Evolutionary conservation across 2,113 vertebrate genomes (phyloP).

Genomic region (Mobula hypostoma): DNA sequence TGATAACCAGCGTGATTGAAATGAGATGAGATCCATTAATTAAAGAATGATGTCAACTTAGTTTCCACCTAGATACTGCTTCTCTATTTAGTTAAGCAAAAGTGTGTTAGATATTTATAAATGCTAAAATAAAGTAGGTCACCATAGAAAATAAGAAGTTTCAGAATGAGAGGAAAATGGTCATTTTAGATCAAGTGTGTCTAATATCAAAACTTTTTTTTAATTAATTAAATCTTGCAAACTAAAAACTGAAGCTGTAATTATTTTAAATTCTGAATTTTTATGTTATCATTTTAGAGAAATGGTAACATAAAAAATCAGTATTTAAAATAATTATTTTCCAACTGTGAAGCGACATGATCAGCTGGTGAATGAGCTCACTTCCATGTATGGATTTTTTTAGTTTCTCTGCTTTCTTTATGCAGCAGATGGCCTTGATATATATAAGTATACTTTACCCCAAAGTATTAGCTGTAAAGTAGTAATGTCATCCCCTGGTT

Average conservation of each 20-base stretch:
- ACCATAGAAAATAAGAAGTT: not conserved
- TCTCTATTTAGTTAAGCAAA: constrained; percentile 31
- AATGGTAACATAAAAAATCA: not conserved
- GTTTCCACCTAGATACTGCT: constrained; percentile 3
- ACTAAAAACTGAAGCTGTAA: not conserved
- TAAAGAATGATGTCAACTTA: constrained; percentile 7
- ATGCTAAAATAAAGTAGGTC: not conserved
- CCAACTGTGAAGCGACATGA: not conserved
- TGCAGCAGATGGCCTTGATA: not conserved
- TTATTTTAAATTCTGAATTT: not conserved
- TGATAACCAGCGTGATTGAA: not conserved
- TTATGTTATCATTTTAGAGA: not conserved
- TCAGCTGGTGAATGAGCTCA: too few relatives aligned
- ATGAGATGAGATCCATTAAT: not conserved
- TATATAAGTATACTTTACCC: not conserved
- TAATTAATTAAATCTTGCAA: not conserved
- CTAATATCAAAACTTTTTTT: not conserved
- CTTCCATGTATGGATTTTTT: not conserved
- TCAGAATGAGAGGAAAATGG: not conserved
- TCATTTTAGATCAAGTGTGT: not conserved
- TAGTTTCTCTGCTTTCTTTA: not conserved
- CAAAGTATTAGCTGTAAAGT: not conserved
- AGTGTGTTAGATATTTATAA: constrained; percentile 1
- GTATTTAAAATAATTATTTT: not conserved
- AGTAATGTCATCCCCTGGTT: not conserved